These are phyloP conservation scores for Vombatus ursinus DNA, from an alignment of 2,113 vertebrate species.

Conservation along the genomic window DNA sequence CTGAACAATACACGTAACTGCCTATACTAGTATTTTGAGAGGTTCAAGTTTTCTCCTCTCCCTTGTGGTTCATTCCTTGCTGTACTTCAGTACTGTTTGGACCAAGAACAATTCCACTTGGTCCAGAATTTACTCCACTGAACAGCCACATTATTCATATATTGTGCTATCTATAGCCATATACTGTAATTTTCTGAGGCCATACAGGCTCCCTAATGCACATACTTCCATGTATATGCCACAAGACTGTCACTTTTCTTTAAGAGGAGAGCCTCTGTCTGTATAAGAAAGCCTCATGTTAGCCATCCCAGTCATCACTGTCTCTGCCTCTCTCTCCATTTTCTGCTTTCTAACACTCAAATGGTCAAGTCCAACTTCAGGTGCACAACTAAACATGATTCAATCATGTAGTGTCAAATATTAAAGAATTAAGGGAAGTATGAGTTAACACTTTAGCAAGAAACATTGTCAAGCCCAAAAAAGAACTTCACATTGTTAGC, in stretches of 20 bases:
- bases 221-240: background rate
- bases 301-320: background rate
- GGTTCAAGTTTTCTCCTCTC: background rate
- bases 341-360: background rate
- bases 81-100: background rate
- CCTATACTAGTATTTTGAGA: background rate
- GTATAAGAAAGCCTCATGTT: background rate
- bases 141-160: background rate
- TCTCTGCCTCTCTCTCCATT: background rate
- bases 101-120: background rate
- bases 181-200: background rate
- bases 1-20: background rate
- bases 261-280: background rate
- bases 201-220: background rate
- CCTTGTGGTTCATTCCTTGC: background rate
- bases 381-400: no score
- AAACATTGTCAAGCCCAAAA: background rate
- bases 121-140: background rate
- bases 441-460: background rate
- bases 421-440: no score
- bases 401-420: no score
- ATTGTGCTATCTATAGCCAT: background rate
- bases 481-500: background rate
- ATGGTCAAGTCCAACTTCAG: background rate
- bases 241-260: no score